Conservation (phyloP, 2,113 vertebrate species). For the Addax nasomaculatus region DNA sequence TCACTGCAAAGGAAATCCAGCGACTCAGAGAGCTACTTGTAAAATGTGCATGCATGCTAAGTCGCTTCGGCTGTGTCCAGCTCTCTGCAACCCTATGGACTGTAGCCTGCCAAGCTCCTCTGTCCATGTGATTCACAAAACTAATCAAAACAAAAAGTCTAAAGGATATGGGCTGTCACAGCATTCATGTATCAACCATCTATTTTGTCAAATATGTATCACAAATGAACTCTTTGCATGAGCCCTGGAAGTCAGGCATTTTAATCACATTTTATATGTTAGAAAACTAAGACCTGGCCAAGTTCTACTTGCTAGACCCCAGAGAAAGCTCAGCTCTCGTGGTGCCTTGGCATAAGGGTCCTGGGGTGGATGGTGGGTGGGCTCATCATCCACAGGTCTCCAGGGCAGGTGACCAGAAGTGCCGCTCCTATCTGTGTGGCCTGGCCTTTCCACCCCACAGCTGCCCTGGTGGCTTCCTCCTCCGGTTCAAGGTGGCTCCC, state of each 20-base stretch:
- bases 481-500: background rate
- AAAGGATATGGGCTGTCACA: too few species aligned
- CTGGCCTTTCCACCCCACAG: background rate
- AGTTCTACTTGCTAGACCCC: background rate
- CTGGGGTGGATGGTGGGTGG: too few species aligned
- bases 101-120: background rate
- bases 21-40: background rate
- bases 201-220: background rate
- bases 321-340: background rate
- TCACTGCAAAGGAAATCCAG: background rate
- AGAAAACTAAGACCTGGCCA: background rate
- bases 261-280: background rate
- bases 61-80: background rate
- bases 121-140: background rate
- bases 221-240: background rate
- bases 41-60: background rate
- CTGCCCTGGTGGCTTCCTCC: background rate
- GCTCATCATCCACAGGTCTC: too few species aligned
- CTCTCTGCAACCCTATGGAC: background rate
- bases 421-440: fast-evolving
- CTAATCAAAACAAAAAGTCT: background rate
- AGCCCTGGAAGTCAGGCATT: background rate
- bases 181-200: too few species aligned
- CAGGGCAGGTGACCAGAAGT: background rate
- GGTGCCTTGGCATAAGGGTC: background rate